Evolutionary conservation across 2,113 vertebrate genomes (phyloP).

Genomic region (Chloebia gouldiae): DNA sequence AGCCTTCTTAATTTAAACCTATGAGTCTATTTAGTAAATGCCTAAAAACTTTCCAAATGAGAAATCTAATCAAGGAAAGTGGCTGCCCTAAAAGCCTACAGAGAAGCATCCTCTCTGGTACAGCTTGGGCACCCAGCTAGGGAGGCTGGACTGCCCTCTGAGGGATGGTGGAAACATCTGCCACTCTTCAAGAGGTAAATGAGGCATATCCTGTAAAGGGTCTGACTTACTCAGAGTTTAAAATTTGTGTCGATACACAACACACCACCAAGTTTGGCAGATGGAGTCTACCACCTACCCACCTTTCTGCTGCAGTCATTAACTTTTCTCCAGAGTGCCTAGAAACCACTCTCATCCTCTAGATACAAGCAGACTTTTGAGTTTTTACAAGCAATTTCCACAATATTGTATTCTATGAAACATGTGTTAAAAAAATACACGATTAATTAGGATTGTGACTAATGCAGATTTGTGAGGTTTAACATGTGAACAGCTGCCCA

Average conservation of each 20-base stretch:
- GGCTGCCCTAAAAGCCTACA: not conserved
- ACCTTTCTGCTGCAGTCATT: not conserved
- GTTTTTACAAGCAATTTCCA: not conserved
- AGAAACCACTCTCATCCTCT: not conserved
- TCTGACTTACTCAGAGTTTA: not conserved
- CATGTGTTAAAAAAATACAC: accelerated
- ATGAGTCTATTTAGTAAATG: not conserved
- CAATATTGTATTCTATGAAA: not conserved
- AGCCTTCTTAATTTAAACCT: not conserved
- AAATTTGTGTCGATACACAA: accelerated
- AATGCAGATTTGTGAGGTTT: not conserved
- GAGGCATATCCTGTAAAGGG: not conserved
- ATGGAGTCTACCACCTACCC: not conserved
- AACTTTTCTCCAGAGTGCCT: not conserved
- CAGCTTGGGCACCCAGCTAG: not conserved
- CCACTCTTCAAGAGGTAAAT: not conserved
- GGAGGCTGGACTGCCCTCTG: not conserved
- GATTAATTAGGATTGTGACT: not conserved
- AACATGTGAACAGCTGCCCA: not conserved
- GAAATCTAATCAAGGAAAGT: not conserved
- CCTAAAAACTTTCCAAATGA: not conserved
- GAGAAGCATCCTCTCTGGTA: not conserved
- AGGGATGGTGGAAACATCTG: not conserved
- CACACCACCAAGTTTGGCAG: not conserved
- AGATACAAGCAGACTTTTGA: not conserved